Evolutionary conservation across 2,888 invertebrate genomes (phyloP).

Genomic region (Cantharis nigra): DNA sequence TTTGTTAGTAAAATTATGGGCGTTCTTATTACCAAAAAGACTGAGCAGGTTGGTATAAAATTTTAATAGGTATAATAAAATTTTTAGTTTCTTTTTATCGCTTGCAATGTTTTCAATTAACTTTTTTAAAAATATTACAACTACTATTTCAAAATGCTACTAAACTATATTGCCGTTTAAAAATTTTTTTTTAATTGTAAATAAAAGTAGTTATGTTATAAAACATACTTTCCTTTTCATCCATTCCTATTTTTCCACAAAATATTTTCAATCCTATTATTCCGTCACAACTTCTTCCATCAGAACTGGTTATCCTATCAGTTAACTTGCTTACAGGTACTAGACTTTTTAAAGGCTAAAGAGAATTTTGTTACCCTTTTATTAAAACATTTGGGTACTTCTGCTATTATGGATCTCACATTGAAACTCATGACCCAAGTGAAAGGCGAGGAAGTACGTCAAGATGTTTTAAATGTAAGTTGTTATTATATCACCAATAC

Average conservation of each 20-base stretch:
- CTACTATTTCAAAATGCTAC: background rate
- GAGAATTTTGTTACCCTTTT: conserved; percentile 86
- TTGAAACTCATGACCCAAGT: conserved; percentile 83
- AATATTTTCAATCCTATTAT: conserved; percentile 28
- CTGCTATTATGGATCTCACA: conserved; percentile 92
- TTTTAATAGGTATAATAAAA: background rate
- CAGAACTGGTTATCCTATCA: conserved; percentile 93
- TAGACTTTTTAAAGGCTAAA: conserved; percentile 88
- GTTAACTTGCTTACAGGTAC: conserved; percentile 87
- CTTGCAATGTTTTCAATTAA: background rate
- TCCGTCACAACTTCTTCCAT: conserved; percentile 39
- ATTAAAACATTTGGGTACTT: conserved; percentile 88
- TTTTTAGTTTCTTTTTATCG: background rate
- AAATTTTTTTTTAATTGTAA: background rate
- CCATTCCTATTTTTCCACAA: conserved; percentile 31
- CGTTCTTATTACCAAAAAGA: conserved; percentile 83
- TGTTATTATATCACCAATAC: background rate
- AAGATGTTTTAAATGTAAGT: conserved; percentile 70
- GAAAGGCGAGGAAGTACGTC: conserved; percentile 73
- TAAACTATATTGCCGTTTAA: background rate
- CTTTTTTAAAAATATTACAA: background rate
- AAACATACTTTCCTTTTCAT: conserved; percentile 38
- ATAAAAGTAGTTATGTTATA: conserved; percentile 28
- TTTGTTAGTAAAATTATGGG: conserved; percentile 96
- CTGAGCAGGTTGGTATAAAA: conserved; percentile 71